These are phyloP conservation scores for Drosophila lacertosa DNA, from an alignment of 1,140 invertebrate species.

Conservation along the genomic window DNA sequence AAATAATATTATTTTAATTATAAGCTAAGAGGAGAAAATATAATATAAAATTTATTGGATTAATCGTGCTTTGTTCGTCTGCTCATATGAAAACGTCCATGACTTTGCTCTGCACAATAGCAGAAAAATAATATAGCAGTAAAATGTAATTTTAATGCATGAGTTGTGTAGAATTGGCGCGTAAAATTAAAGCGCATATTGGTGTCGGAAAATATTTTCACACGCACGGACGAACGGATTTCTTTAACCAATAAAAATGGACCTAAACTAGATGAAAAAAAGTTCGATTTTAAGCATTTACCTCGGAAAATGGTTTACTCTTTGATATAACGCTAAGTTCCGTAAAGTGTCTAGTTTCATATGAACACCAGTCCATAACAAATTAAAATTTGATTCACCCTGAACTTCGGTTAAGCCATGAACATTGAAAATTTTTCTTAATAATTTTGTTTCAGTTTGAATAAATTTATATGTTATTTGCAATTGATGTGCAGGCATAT, in stretches of 20 bases:
- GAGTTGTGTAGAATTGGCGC: conserved; percentile 92
- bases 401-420: conserved; percentile 89
- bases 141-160: no score
- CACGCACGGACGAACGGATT: conserved; percentile 68
- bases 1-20: neutral
- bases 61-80: no score
- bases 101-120: no score
- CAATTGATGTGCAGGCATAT: conserved; percentile 89
- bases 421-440: conserved; percentile 89
- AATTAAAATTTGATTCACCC: conserved; percentile 90
- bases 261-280: neutral
- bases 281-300: conserved; percentile 72
- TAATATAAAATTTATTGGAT: neutral
- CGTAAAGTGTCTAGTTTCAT: conserved; percentile 94
- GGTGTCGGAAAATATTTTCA: no score
- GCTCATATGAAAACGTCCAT: no score
- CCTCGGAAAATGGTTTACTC: conserved; percentile 97
- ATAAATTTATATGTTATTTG: conserved; percentile 92
- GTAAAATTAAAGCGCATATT: conserved; percentile 91
- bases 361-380: conserved; percentile 96
- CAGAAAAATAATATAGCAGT: no score
- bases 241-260: neutral
- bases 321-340: conserved; percentile 92
- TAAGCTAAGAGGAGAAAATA: neutral
- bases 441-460: conserved; percentile 91